These are phyloP conservation scores for Meiosimyza decipiens DNA, from an alignment of 2,888 invertebrate genomes.

Conservation along the genomic window DNA sequence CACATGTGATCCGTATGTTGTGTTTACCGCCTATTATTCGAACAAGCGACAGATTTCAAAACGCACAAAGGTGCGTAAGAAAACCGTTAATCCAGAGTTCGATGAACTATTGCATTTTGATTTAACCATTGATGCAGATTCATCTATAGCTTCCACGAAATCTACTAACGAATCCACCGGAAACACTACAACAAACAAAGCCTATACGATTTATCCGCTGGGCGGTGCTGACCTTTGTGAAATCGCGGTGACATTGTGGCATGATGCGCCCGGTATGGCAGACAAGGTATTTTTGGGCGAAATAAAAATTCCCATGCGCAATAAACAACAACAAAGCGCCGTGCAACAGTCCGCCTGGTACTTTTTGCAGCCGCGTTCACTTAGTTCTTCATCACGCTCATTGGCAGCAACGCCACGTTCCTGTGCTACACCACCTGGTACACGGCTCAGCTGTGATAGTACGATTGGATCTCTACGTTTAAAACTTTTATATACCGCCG, in stretches of 20 bases:
- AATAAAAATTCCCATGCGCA: constrained; percentile 81
- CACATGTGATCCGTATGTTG: constrained; percentile 90
- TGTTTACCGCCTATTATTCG: constrained; percentile 82
- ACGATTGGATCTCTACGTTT: constrained; percentile 85
- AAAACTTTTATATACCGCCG: constrained; percentile 87
- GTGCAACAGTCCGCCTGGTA: constrained; percentile 79
- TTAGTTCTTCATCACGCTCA: constrained; percentile 69
- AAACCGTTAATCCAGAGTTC: constrained; percentile 89
- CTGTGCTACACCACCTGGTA: constrained; percentile 80
- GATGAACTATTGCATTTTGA: constrained; percentile 88
- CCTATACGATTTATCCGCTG: constrained; percentile 70
- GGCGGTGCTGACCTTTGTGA: constrained; percentile 81
- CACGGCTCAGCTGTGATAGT: constrained; percentile 72
- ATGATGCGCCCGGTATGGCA: constrained; percentile 78
- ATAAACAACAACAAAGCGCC: constrained; percentile 73
- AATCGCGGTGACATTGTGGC: constrained; percentile 86
- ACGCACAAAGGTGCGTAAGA: constrained; percentile 88
- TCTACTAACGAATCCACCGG: constrained; percentile 45
- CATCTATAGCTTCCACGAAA: constrained; percentile 31
- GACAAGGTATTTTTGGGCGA: constrained; percentile 90
- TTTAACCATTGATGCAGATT: constrained; percentile 72
- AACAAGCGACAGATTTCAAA: constrained; percentile 83
- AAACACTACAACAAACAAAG: constrained; percentile 61
- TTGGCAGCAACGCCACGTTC: constrained; percentile 69
- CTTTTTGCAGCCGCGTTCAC: constrained; percentile 75